A percentile compares a stretch with the other conserved stretches of the same genome.
phyloP scores from a whole-genome alignment of 1,140 invertebrate genomes.

The Neelides sp. region DNA sequence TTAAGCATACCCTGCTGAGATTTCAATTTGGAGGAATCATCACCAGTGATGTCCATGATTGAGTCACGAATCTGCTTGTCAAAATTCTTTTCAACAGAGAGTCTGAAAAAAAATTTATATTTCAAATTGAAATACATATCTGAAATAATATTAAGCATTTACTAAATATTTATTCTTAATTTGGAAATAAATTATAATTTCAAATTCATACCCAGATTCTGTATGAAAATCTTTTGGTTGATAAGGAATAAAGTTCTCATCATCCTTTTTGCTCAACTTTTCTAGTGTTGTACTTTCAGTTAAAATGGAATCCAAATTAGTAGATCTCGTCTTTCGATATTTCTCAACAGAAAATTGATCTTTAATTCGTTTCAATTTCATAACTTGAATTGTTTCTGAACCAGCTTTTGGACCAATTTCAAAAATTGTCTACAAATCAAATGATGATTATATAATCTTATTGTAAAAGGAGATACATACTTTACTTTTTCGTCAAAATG shows the following conservation, averaged over 20 bases:
- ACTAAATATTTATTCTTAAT: background rate
- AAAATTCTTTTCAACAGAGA: slow-evolving; percentile 59
- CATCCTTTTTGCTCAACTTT: slow-evolving; percentile 35
- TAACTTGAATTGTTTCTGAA: slow-evolving; percentile 52
- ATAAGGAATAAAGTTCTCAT: slow-evolving; percentile 72
- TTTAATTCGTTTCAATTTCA: slow-evolving; percentile 56
- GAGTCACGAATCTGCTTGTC: slow-evolving; percentile 54
- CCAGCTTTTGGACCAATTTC: slow-evolving; percentile 74
- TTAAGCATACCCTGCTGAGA: slow-evolving; percentile 47
- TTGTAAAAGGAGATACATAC: too few species aligned
- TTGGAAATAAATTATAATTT: slow-evolving; percentile 5
- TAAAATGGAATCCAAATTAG: too few species aligned
- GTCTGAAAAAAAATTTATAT: slow-evolving; percentile 38
- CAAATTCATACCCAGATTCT: slow-evolving; percentile 61
- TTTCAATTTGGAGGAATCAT: slow-evolving; percentile 53
- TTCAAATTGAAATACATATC: background rate
- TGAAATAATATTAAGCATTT: slow-evolving; percentile 6
- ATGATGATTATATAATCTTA: slow-evolving; percentile 16
- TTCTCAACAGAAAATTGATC: slow-evolving; percentile 48
- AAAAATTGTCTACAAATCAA: slow-evolving; percentile 72
- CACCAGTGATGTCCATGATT: slow-evolving; percentile 65
- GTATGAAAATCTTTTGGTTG: slow-evolving; percentile 68
- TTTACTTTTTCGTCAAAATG: too few species aligned
- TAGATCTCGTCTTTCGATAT: too few species aligned
- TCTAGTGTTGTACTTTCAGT: slow-evolving; percentile 33